Conservation (phyloP, 1,140 invertebrate species). For the Pectinophora gossypiella region DNA sequence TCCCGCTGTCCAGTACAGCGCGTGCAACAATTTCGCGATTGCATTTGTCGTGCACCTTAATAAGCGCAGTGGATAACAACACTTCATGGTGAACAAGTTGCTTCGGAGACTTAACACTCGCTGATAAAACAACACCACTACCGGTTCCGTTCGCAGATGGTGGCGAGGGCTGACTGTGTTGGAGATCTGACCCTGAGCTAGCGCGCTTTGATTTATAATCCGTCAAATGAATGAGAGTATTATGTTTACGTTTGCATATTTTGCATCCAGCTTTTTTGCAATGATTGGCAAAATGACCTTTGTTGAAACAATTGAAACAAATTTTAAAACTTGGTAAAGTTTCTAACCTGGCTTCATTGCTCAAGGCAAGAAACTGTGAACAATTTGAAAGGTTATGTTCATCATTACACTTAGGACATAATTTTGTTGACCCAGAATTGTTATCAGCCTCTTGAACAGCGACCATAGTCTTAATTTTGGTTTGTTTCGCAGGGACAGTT, state of each 20-base stretch:
- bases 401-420: slow-evolving; percentile 1
- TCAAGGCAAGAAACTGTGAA: slow-evolving; percentile 3
- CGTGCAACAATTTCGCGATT: background rate
- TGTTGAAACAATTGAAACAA: slow-evolving; percentile 2
- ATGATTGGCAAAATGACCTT: slow-evolving; percentile 2
- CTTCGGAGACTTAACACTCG: background rate
- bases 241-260: slow-evolving; percentile 2
- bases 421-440: background rate
- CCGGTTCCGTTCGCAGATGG: background rate
- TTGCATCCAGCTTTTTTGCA: slow-evolving; percentile 1
- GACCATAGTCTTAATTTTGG: background rate
- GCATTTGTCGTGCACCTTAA: background rate
- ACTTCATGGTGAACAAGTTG: background rate
- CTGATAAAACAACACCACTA: background rate
- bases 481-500: background rate
- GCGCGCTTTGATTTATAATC: background rate
- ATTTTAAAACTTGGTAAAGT: background rate
- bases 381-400: slow-evolving; percentile 1
- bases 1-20: slow-evolving; percentile 2
- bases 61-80: slow-evolving; percentile 8
- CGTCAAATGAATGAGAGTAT: background rate
- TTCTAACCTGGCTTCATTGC: background rate
- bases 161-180: background rate
- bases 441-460: background rate
- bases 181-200: background rate